Conservation (phyloP, 2,113 vertebrate species). For the Melospiza georgiana region DNA sequence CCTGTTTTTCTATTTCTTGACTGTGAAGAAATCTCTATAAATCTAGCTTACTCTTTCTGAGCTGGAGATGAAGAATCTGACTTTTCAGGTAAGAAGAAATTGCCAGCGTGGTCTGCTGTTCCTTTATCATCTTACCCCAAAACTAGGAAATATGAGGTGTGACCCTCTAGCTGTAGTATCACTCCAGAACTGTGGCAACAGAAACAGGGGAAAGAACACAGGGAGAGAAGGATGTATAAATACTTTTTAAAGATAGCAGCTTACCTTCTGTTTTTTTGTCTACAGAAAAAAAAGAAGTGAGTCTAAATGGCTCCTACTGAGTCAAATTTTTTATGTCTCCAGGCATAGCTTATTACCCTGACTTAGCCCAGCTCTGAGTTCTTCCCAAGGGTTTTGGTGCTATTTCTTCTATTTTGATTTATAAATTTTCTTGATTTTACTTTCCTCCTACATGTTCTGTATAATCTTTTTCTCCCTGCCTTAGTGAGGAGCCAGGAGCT, state of each 20-base stretch:
- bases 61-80: not conserved
- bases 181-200: not conserved
- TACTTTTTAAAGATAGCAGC: not conserved
- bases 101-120: not conserved
- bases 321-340: not conserved
- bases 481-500: not conserved
- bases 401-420: conserved; percentile 31
- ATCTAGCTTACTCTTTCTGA: not conserved
- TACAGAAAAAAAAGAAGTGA: not conserved
- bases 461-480: not conserved
- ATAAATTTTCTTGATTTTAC: conserved; percentile 26
- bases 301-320: not conserved
- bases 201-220: not conserved
- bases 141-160: not conserved
- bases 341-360: conserved; percentile 31
- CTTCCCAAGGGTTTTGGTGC: conserved; percentile 11
- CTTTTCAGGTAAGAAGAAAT: not conserved
- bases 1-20: not conserved
- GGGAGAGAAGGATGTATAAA: not conserved
- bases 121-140: not conserved
- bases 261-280: not conserved
- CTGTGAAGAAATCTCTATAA: not conserved
- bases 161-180: not conserved
- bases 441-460: not conserved
- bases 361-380: not conserved